phyloP scores from a whole-genome alignment of 2,797 vertebrate species.

The Lagodon rhomboides region DNA sequence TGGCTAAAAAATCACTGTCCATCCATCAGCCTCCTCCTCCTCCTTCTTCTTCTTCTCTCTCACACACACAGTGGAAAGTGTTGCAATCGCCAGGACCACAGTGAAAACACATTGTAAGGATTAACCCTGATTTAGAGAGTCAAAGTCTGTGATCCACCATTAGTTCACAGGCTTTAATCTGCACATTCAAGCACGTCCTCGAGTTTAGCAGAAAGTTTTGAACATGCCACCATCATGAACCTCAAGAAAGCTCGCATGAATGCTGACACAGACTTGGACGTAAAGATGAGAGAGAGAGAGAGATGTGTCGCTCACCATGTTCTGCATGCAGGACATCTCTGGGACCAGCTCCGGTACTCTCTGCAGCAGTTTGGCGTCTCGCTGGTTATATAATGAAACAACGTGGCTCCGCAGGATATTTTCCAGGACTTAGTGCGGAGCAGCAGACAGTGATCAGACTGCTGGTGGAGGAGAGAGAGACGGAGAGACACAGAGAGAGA shows the following conservation, averaged over 20 bases:
- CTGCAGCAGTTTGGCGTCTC: conserved; percentile 45
- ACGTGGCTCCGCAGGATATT: conserved; percentile 50
- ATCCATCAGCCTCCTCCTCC: conserved; percentile 1
- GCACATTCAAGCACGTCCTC: conserved; percentile 4
- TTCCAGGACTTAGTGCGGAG: conserved; percentile 20
- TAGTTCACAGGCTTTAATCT: conserved; percentile 17
- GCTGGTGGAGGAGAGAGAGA: conserved; percentile 6
- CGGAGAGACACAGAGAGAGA: too few species aligned
- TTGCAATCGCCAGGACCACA: neutral
- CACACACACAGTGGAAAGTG: neutral
- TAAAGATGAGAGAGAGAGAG: neutral
- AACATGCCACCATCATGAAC: neutral
- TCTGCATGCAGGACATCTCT: conserved; percentile 71
- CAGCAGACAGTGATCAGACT: conserved; percentile 31
- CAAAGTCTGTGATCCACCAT: conserved; percentile 12
- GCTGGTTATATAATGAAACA: conserved; percentile 22
- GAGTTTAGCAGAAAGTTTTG: conserved; percentile 50
- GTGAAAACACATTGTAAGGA: conserved; percentile 21
- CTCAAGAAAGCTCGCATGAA: neutral
- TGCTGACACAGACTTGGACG: neutral
- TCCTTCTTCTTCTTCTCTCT: neutral
- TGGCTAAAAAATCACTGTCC: conserved; percentile 5
- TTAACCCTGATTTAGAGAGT: conserved; percentile 34
- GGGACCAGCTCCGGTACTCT: conserved; percentile 26
- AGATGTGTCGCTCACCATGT: conserved; percentile 69